Evolutionary conservation across 2,888 invertebrate species (phyloP), one percentile per base, ranked within the genome.

Genomic region (Drosophila basisetae): DNA sequence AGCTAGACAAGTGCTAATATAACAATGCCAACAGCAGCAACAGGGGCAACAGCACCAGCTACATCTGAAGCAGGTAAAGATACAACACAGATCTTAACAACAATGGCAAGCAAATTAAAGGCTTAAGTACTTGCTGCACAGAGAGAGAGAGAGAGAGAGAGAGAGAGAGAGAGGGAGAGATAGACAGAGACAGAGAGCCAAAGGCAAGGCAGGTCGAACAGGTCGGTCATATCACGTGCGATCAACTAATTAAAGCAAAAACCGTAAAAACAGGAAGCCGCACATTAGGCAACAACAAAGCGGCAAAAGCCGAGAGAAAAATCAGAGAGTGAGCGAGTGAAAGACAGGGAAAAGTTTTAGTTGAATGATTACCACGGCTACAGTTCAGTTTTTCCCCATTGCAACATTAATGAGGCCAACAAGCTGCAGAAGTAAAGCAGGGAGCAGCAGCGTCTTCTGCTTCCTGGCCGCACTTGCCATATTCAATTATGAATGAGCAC

Each of bases 191-290:
- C 47, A 52, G 30, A 30, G 50, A 52, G 37, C 55, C 25, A 68
- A 37, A 61, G 66, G 58, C 58, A 64, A 52, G 64, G 64, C 55
- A 53, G 65, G 63, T 66, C 69, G 64, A 72, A 63, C 77, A 71
- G 72, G 73, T 66, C 74, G 77, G 53, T 61, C 85, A 64, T 86
- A 89, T 87, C 86, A 87, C 86, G 86, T 87, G 86, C 86, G 89
- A 89, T 86, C 81, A 84, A 86, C 86, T 87, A 87, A 87, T 87
- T 87, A 87, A 87, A 78, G 89, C 83, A 77, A 79, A 82, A 87
- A 84, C 84, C 73, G 76, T 80, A 85, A 84, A 85, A 79, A 86
- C 89, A 86, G 86, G 86, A 87, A 87, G 89, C 82, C 86, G 82
- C 84, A 84, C 84, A 87, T 87, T 89, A 87, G 72, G 78, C 76